Evolutionary conservation across 2,888 invertebrate species (phyloP), one percentile per base, ranked within the genome.

Genomic region (Tachystola acroxantha): DNA sequence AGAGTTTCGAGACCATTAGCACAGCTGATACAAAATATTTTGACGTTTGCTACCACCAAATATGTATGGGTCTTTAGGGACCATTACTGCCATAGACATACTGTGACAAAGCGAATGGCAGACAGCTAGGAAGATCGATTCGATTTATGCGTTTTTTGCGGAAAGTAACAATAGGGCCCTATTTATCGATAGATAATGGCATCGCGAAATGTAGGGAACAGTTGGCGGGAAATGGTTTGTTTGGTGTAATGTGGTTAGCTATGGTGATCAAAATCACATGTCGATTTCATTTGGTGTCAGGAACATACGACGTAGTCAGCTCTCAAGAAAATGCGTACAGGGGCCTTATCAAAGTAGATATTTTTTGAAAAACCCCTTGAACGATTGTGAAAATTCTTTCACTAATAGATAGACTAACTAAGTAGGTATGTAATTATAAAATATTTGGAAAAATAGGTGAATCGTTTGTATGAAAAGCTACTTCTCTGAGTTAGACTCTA

Each of bases 201-300:
- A 61, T 50, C 54, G 60, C n/a, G 56, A 62, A 53, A 51, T 57
- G 49, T 48, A 51, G 50, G 70, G 57, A 79, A 81, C 84, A 84
- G 77, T 84, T 84, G 85, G 78, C 64, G 58, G 65, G 64, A 64
- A 74, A 70, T 73, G 71, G 72, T 69, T 61, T 53, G 72, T 69
- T 61, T 53, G 45, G 69, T 64, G 73, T 82, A 76, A 80, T 74
- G 81, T 63, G 81, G 82, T 85, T 84, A 76, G 84, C 64, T 76
- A 80, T 75, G 84, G 81, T 71, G 73, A 81, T 84, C 82, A 78
- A 64, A 78, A 77, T 84, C 84, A 82, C 72, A 82, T 84, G 82
- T 77, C 68, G 65, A 60, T 66, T 71, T 64, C 56, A 63, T 63
- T 54, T 49, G 46, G 51, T 46, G 46, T 61, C 58, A 61, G 67